Evolutionary conservation across 2,888 invertebrate genomes (phyloP).

Genomic region (Tenodera sinensis): DNA sequence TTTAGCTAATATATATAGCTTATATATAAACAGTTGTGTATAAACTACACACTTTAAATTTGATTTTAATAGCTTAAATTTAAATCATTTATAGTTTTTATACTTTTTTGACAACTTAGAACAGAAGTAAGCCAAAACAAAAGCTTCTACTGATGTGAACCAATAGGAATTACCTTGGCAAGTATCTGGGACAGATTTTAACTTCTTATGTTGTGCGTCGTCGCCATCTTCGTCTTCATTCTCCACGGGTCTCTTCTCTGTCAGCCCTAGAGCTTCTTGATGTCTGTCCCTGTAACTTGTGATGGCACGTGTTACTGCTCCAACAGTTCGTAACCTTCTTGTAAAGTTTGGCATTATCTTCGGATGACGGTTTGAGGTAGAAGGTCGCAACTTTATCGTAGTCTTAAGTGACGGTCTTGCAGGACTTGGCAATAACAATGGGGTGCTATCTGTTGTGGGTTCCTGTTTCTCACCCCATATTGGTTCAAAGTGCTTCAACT

Average conservation of each 20-base stretch:
- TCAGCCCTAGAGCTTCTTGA: background rate
- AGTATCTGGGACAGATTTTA: background rate
- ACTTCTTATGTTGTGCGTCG: background rate
- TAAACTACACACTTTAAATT: too few species aligned
- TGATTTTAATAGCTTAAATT: too few species aligned
- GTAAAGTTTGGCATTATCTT: slow-evolving; percentile 12
- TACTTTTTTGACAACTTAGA: too few species aligned
- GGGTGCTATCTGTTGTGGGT: slow-evolving; percentile 26
- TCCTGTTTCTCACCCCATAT: slow-evolving; percentile 79
- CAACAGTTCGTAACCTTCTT: slow-evolving; percentile 37
- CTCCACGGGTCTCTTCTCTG: slow-evolving; percentile 3
- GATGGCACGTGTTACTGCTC: slow-evolving; percentile 63
- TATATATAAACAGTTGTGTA: too few species aligned
- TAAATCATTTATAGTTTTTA: too few species aligned
- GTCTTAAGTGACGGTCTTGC: slow-evolving; percentile 60
- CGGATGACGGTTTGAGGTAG: slow-evolving; percentile 47
- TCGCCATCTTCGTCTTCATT: background rate
- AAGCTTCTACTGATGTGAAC: background rate
- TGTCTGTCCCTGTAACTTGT: slow-evolving; percentile 47
- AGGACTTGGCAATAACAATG: slow-evolving; percentile 21
- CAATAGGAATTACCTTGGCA: background rate
- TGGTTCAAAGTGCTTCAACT: slow-evolving; percentile 90
- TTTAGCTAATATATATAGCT: too few species aligned
- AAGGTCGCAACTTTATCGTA: slow-evolving; percentile 62
- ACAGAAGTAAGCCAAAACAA: too few species aligned